phyloP scores from a whole-genome alignment of 1,140 invertebrate species.

The Theocolax elegans region DNA sequence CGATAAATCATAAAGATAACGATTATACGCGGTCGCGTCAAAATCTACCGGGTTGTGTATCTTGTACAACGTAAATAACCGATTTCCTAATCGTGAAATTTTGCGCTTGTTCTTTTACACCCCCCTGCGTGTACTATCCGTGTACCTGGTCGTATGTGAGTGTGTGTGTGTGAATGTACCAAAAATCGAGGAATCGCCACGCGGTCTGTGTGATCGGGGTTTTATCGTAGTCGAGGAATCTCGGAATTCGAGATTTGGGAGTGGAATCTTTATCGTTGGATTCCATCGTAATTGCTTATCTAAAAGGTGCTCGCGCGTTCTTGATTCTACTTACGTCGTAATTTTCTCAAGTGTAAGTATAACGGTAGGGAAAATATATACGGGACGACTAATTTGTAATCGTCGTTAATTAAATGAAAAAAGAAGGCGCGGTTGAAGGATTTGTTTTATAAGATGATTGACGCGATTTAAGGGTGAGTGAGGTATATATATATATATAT shows the following conservation, averaged over 20 bases:
- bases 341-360: too few species aligned
- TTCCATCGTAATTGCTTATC: slow-evolving; percentile 66
- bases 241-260: slow-evolving; percentile 58
- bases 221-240: slow-evolving; percentile 54
- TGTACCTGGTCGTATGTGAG: background rate
- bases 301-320: slow-evolving; percentile 52
- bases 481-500: too few species aligned
- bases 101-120: background rate
- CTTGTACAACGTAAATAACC: background rate
- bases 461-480: too few species aligned
- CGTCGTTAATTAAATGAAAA: too few species aligned
- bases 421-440: too few species aligned
- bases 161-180: too few species aligned
- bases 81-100: background rate
- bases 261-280: slow-evolving; percentile 50
- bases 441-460: too few species aligned
- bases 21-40: background rate
- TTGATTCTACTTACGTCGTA: too few species aligned
- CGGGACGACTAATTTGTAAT: too few species aligned
- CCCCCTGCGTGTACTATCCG: background rate
- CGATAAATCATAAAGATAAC: slow-evolving; percentile 31
- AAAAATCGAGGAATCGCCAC: slow-evolving; percentile 47
- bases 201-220: slow-evolving; percentile 47
- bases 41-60: background rate
- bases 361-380: too few species aligned